Percentiles rank a stretch among this genome's conserved stretches.
phyloP scores from a whole-genome alignment of 2,797 vertebrate genomes.

The Choloepus didactylus region DNA sequence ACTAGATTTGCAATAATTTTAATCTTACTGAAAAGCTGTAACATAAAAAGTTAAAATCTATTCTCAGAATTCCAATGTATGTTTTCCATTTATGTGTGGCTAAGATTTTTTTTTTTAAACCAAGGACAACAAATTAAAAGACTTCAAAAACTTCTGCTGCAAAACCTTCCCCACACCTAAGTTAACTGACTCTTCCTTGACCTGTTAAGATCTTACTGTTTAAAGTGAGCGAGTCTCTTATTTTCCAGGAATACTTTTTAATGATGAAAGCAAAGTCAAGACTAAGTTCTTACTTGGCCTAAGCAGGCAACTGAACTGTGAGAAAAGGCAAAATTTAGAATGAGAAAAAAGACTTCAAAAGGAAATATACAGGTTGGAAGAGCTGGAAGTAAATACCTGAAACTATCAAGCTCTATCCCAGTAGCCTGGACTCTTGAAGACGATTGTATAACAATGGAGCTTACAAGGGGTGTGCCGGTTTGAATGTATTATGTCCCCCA shows the following conservation, averaged over 20 bases:
- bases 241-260: background rate
- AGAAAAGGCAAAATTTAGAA: background rate
- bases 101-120: constrained; percentile 16
- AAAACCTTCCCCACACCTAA: constrained; percentile 9
- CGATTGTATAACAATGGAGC: too few species aligned
- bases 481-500: too few species aligned
- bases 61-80: background rate
- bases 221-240: background rate
- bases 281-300: background rate
- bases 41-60: background rate
- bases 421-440: too few species aligned
- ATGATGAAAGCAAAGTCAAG: background rate
- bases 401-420: too few species aligned
- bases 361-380: background rate
- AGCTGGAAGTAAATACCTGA: too few species aligned
- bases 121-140: background rate
- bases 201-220: background rate
- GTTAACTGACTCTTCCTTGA: background rate
- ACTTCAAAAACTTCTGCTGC: background rate
- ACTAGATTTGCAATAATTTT: background rate
- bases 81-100: background rate
- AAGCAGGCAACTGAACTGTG: background rate
- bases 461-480: too few species aligned
- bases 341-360: background rate
- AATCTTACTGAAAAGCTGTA: background rate